Conservation (phyloP, 2,888 invertebrate genomes). For the Perizoma affinitatum region DNA sequence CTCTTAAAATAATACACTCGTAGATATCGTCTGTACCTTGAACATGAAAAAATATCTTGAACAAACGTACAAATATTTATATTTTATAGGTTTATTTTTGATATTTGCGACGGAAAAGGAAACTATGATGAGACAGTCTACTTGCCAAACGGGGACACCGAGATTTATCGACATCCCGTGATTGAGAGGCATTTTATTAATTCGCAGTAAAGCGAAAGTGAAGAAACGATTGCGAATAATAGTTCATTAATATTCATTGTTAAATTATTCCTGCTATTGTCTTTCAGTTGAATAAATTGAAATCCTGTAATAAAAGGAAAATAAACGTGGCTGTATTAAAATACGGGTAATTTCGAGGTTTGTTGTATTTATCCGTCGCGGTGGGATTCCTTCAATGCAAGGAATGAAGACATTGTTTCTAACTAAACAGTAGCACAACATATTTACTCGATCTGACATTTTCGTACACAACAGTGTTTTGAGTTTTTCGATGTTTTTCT, state of each 20-base stretch:
- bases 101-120: no score
- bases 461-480: no score
- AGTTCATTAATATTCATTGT: slow-evolving; percentile 78
- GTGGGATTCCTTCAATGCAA: slow-evolving; percentile 18
- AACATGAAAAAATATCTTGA: no score
- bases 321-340: slow-evolving; percentile 59
- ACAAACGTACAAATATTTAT: no score
- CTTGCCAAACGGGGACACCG: no score
- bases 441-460: neutral
- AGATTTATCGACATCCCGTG: slow-evolving; percentile 58
- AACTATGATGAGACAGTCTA: no score
- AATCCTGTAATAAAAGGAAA: slow-evolving; percentile 57
- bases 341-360: slow-evolving; percentile 52
- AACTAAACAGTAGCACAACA: slow-evolving; percentile 8
- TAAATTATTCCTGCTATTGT: slow-evolving; percentile 75
- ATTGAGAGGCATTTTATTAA: slow-evolving; percentile 64
- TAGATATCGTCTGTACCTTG: no score
- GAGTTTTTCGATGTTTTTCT: no score
- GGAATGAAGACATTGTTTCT: slow-evolving; percentile 1
- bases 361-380: slow-evolving; percentile 42
- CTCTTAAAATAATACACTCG: no score
- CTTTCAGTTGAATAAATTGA: slow-evolving; percentile 68
- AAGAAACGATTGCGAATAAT: slow-evolving; percentile 67
- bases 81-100: no score
- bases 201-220: slow-evolving; percentile 66